Evolutionary conservation across 2,113 vertebrate genomes (phyloP), one percentile per base, ranked within the genome.

Genomic region (Lichenostomus cassidix): DNA sequence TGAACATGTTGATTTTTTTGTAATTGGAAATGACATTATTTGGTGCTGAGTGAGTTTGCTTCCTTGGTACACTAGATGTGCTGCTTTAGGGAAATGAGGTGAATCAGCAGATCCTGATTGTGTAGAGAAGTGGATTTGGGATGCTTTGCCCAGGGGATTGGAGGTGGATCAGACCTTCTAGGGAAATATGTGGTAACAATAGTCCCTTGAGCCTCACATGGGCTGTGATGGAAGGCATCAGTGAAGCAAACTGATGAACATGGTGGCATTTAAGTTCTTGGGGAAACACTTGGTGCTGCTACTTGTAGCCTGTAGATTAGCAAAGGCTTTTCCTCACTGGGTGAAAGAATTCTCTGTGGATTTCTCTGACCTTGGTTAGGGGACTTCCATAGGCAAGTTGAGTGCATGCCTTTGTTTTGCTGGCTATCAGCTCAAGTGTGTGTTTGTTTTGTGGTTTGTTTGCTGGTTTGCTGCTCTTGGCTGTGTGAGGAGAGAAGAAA

Each of bases 341-440:
- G 20, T 0, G 0, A 46, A 49, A 79, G 13, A 62, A 62, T 7
- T 49, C 33, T 52, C 15, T 14, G 5, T 78, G 44, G 12, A 31
- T 87, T 82, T 56, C 46, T 76, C 50, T 44, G 17, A 73, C 49
- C 25, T 82, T 44, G 27, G 4, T 47, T 80, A 70, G 56, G 44
- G 29, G 47, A 46, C 52, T 64, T 92, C 22, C 62, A 65, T 16
- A 31, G 29, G 19, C 42, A 74, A 50, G 55, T 44, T 73, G 50
- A 63, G 21, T 42, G 37, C 37, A 35, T 65, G 42, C 21, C 20
- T 94, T 79, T 65, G 9, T 63, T 71, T 84, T 79, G 20, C 56
- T 91, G 81, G 24, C 4, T 89, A 46, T 79, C 35, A 74, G 29
- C n/a, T 79, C 24, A 46, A 69, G 27, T 55, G 35, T 58, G 35